Evolutionary conservation across 2,113 vertebrate genomes (phyloP).

Genomic region (Tychaedon coryphoeus): DNA sequence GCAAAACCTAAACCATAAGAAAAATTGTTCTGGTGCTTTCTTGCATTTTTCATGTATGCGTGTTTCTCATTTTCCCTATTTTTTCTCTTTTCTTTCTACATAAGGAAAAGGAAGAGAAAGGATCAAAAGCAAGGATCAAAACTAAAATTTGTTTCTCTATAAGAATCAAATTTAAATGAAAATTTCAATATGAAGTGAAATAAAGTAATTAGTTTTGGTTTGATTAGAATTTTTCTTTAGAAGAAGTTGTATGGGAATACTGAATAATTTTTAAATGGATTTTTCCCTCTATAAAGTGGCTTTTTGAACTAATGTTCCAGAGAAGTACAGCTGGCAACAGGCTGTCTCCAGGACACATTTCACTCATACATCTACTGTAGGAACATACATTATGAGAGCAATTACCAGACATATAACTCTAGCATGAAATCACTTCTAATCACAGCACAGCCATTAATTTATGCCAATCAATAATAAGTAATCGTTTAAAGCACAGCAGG

Average conservation of each 20-base stretch:
- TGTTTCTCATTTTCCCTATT: not conserved
- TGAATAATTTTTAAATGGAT: not conserved
- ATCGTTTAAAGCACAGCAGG: not conserved
- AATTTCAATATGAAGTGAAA: not conserved
- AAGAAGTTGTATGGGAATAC: not conserved
- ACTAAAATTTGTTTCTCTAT: not conserved
- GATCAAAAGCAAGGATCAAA: not conserved
- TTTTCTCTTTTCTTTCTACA: not conserved
- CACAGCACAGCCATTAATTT: not conserved
- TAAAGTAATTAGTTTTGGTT: not conserved
- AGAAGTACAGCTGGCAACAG: slow-evolving; percentile 13
- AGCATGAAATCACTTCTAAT: not conserved
- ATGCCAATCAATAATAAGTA: not conserved
- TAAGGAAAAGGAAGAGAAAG: not conserved
- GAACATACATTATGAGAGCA: slow-evolving; percentile 3
- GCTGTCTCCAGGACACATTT: slow-evolving; percentile 20
- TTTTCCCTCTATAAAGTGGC: not conserved
- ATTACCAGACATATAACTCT: slow-evolving; percentile 25
- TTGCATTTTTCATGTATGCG: not conserved
- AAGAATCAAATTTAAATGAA: not conserved
- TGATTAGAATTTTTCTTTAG: not conserved
- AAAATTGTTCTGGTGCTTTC: not conserved
- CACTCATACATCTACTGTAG: not conserved
- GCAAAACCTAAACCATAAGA: not conserved
- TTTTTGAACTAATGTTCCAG: not conserved